These are phyloP conservation scores for Himalopsyche phryganea DNA, from an alignment of 1,140 invertebrate genomes.

Conservation along the genomic window DNA sequence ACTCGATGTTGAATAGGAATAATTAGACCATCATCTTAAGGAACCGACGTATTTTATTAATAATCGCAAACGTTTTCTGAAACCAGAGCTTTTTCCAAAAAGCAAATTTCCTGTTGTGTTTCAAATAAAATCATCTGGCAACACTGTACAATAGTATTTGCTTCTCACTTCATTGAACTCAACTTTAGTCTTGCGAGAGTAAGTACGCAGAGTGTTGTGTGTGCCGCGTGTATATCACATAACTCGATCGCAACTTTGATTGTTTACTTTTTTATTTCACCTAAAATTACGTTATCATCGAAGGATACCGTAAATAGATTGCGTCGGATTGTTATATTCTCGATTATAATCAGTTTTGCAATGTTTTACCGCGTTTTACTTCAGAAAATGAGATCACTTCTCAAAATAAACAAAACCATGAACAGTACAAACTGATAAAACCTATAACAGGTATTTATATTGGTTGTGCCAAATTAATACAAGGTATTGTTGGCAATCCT, in stretches of 20 bases:
- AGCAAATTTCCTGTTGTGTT: too few species aligned
- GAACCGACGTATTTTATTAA: too few species aligned
- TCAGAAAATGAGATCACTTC: constrained; percentile 10
- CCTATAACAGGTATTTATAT: constrained; percentile 20
- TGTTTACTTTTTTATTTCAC: not conserved
- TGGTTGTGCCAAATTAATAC: constrained; percentile 12
- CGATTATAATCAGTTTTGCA: not conserved
- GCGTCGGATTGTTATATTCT: not conserved
- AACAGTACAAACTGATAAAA: constrained; percentile 5
- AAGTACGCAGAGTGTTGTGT: not conserved
- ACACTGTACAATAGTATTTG: not conserved
- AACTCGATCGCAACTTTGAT: not conserved
- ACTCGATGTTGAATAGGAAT: too few species aligned
- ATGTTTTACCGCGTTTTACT: not conserved
- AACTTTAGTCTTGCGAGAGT: not conserved
- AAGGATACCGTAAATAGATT: not conserved
- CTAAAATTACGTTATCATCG: not conserved
- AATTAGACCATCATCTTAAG: too few species aligned
- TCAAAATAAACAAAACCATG: constrained; percentile 18
- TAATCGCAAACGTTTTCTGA: too few species aligned
- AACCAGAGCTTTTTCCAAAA: too few species aligned
- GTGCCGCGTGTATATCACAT: not conserved
- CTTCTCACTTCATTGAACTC: constrained; percentile 1
- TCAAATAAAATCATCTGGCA: too few species aligned
- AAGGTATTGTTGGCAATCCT: not conserved